Percentiles rank a stretch among this genome's conserved stretches.
These are phyloP conservation scores for Arion vulgaris DNA, from an alignment of 1,140 invertebrate genomes.

Conservation along the genomic window DNA sequence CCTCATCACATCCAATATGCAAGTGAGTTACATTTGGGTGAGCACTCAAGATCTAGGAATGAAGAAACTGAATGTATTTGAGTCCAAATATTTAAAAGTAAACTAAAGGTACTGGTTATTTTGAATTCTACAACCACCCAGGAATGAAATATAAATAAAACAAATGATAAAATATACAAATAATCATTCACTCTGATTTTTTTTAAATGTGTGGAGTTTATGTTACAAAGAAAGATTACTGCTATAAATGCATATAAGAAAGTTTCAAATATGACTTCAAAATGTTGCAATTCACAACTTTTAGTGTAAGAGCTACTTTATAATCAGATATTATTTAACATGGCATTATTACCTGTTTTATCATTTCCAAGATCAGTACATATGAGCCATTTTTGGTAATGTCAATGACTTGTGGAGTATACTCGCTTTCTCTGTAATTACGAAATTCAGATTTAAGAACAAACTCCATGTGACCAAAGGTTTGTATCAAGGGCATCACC, in stretches of 20 bases:
- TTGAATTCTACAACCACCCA: too few species aligned
- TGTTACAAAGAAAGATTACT: too few species aligned
- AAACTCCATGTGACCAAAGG: slow-evolving; percentile 90
- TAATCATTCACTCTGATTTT: too few species aligned
- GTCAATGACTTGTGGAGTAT: slow-evolving; percentile 85
- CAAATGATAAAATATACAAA: too few species aligned
- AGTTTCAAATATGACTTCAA: too few species aligned
- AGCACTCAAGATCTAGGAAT: slow-evolving; percentile 73
- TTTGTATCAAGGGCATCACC: slow-evolving; percentile 94
- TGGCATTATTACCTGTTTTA: slow-evolving; percentile 78
- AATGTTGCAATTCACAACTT: too few species aligned
- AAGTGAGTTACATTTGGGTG: slow-evolving; percentile 72
- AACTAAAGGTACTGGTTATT: too few species aligned
- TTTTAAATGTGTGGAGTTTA: too few species aligned
- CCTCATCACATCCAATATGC: slow-evolving; percentile 78
- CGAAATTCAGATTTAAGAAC: slow-evolving; percentile 85
- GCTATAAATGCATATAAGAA: too few species aligned
- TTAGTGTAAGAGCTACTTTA: too few species aligned
- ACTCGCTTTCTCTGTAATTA: slow-evolving; percentile 82
- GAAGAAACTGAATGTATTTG: not conserved
- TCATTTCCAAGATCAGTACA: slow-evolving; percentile 81
- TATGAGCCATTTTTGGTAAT: slow-evolving; percentile 83
- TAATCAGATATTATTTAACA: not conserved
- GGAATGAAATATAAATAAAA: too few species aligned
- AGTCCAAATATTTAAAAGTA: too few species aligned